Base-by-base conservation (phyloP, 2,888 invertebrate species). In the Cataglyphis livida region DNA sequence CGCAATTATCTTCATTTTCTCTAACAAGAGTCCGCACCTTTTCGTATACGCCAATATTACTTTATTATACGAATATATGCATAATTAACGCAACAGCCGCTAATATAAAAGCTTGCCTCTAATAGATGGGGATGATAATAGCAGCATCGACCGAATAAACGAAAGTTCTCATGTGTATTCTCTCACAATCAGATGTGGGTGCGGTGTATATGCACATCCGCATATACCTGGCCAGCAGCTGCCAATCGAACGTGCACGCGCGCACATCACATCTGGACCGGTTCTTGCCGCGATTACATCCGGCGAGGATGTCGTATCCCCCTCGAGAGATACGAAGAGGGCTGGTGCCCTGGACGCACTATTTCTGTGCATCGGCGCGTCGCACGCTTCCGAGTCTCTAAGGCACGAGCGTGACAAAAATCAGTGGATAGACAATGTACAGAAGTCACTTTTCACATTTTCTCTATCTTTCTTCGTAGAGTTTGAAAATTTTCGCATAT, bases 211-310 rank as follows among this genome's bases (percentile, higher is more conserved):
- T 82, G 66, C 82, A 64, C 82, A 68, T 82, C 41, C 76, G 83
- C 83, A 68, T 68, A 75, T 83, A 83, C 66, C 81, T 73, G 57
- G 51, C 57, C 21, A 76, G 87, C 85, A 89, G 88, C 89, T 89
- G 89, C 89, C 48, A 51, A 73, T 83, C 76, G 66, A 81, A 70
- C 74, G 61, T 25, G 61, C 15, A 41, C 65, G 65, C 32, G 32
- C 32, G 32, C 85, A 74, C 87, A 65, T 35, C 74, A 71, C 79
- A 65, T 83, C 79, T 81, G 89, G 89, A 88, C 88, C 87, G 88
- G 88, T 88, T 88, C 82, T 81, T 64, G 44, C 18, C 62, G 41
- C 32, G 35, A 25, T 61, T 21, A n/a, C 48, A 65, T 51, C 54
- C 66, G 66, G 76, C 66, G 76, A n/a, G 28, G 76, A 66, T 51